These are phyloP conservation scores for Pristionchus exspectatus DNA, from an alignment of 2,888 invertebrate species.

Conservation along the genomic window DNA sequence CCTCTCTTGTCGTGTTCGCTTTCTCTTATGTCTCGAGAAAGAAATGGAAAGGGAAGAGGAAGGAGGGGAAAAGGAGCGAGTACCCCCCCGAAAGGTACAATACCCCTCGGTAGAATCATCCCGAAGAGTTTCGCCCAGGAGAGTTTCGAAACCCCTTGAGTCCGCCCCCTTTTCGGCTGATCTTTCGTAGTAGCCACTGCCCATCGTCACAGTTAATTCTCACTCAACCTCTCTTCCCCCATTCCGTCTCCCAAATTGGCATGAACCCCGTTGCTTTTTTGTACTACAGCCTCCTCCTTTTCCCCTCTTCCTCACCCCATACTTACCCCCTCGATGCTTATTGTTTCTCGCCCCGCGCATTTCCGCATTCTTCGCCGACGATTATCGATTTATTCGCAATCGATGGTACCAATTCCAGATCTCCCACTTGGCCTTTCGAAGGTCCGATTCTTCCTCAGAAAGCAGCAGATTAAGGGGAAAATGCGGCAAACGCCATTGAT, in stretches of 20 bases:
- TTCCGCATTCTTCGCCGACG: conserved; percentile 7
- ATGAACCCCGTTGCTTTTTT: conserved; percentile 18
- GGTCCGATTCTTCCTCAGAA: conserved; percentile 14
- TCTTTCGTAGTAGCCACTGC: neutral
- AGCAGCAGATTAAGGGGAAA: neutral
- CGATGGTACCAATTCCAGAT: neutral
- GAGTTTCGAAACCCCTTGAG: neutral
- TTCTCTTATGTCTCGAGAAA: neutral
- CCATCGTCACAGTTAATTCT: neutral
- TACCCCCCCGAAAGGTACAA: neutral
- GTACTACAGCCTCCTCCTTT: neutral
- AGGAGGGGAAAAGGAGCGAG: neutral
- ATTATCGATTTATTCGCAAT: conserved; percentile 14
- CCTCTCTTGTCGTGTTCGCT: neutral
- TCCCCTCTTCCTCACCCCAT: conserved; percentile 50
- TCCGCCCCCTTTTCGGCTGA: neutral
- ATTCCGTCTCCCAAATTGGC: conserved; percentile 37
- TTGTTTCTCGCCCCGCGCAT: neutral
- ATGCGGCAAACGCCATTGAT: conserved; percentile 43
- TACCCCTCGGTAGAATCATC: neutral
- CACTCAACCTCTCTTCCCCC: neutral
- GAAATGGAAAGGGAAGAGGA: neutral
- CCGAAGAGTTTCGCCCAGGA: neutral
- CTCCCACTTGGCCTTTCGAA: neutral
- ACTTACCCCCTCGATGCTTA: conserved; percentile 2